These are phyloP conservation scores for Phalanger gymnotis DNA, from an alignment of 2,797 vertebrate species.

Conservation along the genomic window DNA sequence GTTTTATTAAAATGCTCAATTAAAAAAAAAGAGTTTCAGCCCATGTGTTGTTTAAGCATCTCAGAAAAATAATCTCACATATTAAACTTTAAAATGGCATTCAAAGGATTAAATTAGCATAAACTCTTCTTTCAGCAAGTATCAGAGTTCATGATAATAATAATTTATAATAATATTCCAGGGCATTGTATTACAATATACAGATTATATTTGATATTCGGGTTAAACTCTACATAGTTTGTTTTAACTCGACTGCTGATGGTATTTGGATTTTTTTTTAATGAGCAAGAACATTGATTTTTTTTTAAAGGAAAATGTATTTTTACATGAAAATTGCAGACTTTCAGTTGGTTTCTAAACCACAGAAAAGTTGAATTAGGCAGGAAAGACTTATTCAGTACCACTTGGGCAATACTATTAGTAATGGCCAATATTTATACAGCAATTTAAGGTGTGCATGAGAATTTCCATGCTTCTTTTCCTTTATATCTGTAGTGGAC, in stretches of 20 bases:
- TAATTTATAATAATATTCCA: conserved; percentile 24
- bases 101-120: conserved; percentile 20
- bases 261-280: background rate
- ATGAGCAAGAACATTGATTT: background rate
- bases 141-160: background rate
- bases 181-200: background rate
- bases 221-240: conserved; percentile 39
- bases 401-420: background rate
- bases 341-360: background rate
- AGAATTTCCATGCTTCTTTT: background rate
- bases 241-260: conserved; percentile 35
- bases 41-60: background rate
- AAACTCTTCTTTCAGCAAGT: conserved; percentile 26
- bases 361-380: conserved; percentile 35
- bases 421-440: background rate
- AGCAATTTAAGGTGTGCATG: background rate
- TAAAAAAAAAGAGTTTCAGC: background rate
- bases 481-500: background rate
- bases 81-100: conserved; percentile 35
- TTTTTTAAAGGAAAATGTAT: background rate
- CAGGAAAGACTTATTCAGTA: conserved; percentile 4
- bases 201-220: background rate
- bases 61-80: background rate
- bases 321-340: conserved; percentile 32
- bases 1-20: background rate